Evolutionary conservation across 2,797 vertebrate species (phyloP).

Genomic region (Crocodylus rhombifer): DNA sequence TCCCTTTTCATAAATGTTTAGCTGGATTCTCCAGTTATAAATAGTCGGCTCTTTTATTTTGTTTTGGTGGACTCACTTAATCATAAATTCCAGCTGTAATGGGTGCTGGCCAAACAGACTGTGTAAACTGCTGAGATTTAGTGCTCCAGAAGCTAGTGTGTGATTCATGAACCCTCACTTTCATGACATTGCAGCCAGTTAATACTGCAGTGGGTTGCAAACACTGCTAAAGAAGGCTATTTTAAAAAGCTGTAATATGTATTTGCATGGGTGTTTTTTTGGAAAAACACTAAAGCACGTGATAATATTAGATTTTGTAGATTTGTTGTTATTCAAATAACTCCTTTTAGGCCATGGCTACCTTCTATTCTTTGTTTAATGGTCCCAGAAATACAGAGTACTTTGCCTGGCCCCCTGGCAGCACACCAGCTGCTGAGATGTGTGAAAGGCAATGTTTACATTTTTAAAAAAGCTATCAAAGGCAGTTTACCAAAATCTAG

Average conservation of each 20-base stretch:
- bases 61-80: not conserved
- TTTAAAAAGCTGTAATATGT: not conserved
- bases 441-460: constrained; percentile 25
- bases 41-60: not conserved
- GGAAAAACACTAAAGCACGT: not conserved
- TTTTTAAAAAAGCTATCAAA: constrained; percentile 41
- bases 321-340: not conserved
- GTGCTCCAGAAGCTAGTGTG: not conserved
- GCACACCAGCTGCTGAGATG: not conserved
- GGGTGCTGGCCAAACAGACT: constrained; percentile 2
- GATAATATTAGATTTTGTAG: not conserved
- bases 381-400: not conserved
- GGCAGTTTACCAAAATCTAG: not conserved
- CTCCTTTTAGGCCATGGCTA: not conserved
- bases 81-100: constrained; percentile 21
- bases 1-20: not conserved
- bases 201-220: not conserved
- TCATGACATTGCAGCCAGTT: not conserved
- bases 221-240: not conserved
- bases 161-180: not conserved
- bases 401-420: not conserved
- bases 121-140: not conserved
- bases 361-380: not conserved
- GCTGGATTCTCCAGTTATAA: not conserved
- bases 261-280: not conserved